phyloP scores from a whole-genome alignment of 2,797 vertebrate genomes.

The Rhinophrynus dorsalis region DNA sequence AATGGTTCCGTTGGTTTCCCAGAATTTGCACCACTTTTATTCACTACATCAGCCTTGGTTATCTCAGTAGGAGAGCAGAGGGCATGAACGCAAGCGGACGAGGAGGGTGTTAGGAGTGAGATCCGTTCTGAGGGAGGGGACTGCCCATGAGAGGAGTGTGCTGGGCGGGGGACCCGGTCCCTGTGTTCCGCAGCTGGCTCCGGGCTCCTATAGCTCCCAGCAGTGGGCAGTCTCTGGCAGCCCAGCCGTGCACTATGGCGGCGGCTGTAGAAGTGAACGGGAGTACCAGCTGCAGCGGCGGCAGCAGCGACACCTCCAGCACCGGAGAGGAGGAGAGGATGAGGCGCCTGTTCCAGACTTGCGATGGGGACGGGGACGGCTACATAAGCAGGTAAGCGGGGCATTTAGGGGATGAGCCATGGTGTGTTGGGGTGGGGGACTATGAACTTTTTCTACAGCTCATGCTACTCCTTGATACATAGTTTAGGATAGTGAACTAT shows the following conservation, averaged over 20 bases:
- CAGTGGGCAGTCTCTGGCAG: slow-evolving; percentile 29
- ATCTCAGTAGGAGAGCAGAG: not conserved
- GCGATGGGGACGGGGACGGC: slow-evolving; percentile 78
- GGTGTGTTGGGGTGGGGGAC: not conserved
- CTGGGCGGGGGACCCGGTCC: slow-evolving; percentile 4
- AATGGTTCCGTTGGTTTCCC: too few relatives aligned
- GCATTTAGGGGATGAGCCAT: too few relatives aligned
- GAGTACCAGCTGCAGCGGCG: slow-evolving; percentile 62
- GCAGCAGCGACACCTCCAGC: slow-evolving; percentile 75
- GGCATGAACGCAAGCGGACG: not conserved
- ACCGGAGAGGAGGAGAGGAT: slow-evolving; percentile 77
- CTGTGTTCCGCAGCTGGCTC: slow-evolving; percentile 25
- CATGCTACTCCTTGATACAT: too few relatives aligned
- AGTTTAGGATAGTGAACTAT: too few relatives aligned
- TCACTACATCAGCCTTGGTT: too few relatives aligned
- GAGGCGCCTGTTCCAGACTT: slow-evolving; percentile 77
- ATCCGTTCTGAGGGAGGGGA: not conserved
- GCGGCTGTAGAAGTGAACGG: slow-evolving; percentile 59
- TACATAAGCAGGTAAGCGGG: slow-evolving; percentile 73
- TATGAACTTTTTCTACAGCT: not conserved
- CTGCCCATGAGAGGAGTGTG: slow-evolving; percentile 1
- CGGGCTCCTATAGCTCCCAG: slow-evolving; percentile 11
- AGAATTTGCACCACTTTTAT: too few relatives aligned
- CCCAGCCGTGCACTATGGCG: slow-evolving; percentile 65
- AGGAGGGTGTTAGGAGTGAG: not conserved